Percentiles rank a stretch among this genome's conserved stretches.
These are phyloP conservation scores for Gari tellinella DNA, from an alignment of 2,888 invertebrate species.

Conservation along the genomic window DNA sequence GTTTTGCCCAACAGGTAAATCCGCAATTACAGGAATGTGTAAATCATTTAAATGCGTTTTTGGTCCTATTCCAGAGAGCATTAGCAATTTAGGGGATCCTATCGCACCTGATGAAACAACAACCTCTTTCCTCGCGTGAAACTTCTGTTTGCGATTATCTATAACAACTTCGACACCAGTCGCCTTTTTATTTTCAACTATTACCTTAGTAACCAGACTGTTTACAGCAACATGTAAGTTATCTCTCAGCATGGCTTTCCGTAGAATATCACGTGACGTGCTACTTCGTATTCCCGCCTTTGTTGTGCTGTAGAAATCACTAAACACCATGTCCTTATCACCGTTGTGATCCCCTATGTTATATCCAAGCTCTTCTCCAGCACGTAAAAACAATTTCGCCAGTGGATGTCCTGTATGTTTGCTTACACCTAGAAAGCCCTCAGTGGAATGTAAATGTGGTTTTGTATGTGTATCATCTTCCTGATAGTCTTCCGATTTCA, in stretches of 20 bases:
- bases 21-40: constrained; percentile 73
- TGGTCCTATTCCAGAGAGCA: constrained; percentile 83
- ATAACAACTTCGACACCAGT: constrained; percentile 66
- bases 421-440: constrained; percentile 14
- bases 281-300: constrained; percentile 74
- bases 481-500: constrained; percentile 30
- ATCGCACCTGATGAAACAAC: constrained; percentile 81
- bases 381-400: background rate
- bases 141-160: constrained; percentile 47
- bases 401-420: background rate
- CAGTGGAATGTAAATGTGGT: constrained; percentile 7
- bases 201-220: constrained; percentile 66
- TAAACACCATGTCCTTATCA: constrained; percentile 12
- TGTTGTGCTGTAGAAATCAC: constrained; percentile 9
- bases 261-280: constrained; percentile 75
- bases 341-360: constrained; percentile 30
- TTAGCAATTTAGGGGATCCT: constrained; percentile 81
- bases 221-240: constrained; percentile 71
- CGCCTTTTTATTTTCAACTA: constrained; percentile 61
- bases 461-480: background rate
- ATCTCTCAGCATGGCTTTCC: constrained; percentile 64
- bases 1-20: constrained; percentile 80
- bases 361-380: constrained; percentile 22
- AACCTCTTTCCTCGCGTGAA: constrained; percentile 69
- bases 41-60: constrained; percentile 74